Percentiles rank a stretch among this genome's conserved stretches.
Evolutionary conservation across 1,140 invertebrate genomes (phyloP).

Genomic region (Chymomyza costata): DNA sequence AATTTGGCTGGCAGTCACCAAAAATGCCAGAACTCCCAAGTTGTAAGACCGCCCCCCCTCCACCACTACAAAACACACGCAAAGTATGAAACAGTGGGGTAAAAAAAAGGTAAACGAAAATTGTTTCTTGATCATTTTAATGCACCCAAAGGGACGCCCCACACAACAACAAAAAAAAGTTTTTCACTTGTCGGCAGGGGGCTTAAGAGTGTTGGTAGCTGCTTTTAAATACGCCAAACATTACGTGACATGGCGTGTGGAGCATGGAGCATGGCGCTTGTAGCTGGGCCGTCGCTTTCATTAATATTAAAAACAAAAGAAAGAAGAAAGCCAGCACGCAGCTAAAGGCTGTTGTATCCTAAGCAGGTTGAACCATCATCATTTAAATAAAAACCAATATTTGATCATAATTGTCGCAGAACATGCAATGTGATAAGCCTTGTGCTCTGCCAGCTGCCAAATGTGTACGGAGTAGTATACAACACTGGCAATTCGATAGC

Average conservation of each 20-base stretch:
- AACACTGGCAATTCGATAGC: conserved; percentile 64
- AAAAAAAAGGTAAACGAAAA: conserved; percentile 66
- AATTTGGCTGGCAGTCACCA: conserved; percentile 35
- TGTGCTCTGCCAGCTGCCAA: not conserved
- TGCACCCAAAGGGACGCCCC: conserved; percentile 67
- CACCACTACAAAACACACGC: not conserved
- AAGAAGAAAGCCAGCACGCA: conserved; percentile 18
- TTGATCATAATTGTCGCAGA: conserved; percentile 71
- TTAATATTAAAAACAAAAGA: conserved; percentile 55
- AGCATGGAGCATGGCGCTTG: not conserved
- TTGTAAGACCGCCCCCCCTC: not conserved
- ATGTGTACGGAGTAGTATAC: conserved; percentile 7
- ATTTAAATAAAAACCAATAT: conserved; percentile 71
- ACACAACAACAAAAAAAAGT: conserved; percentile 61
- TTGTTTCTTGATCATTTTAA: conserved; percentile 74
- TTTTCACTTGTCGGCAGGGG: conserved; percentile 23
- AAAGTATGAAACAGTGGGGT: not conserved
- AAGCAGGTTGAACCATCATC: conserved; percentile 38
- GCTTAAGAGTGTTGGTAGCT: no score
- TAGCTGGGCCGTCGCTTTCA: conserved; percentile 41
- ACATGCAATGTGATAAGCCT: conserved; percentile 57
- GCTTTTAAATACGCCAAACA: conserved; percentile 19
- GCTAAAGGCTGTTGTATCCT: not conserved
- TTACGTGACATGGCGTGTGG: conserved; percentile 52
- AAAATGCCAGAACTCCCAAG: conserved; percentile 8